A percentile compares a stretch with the other conserved stretches of the same genome.
These are phyloP conservation scores for Hyla sarda DNA, from an alignment of 2,113 vertebrate species.

Conservation along the genomic window DNA sequence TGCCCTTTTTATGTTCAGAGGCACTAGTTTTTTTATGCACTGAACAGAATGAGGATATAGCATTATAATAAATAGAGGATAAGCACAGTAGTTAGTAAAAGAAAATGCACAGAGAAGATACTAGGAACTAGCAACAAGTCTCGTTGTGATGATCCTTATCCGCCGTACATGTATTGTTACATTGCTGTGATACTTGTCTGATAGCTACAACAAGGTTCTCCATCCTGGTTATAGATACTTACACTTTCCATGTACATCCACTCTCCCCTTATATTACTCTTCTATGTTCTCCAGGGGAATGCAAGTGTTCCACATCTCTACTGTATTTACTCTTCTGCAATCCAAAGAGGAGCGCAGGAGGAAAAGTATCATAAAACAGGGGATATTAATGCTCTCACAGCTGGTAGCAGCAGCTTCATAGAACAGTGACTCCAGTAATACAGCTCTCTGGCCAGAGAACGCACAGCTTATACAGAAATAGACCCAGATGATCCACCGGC, in stretches of 20 bases:
- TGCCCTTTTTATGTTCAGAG: background rate
- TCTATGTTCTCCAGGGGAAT: background rate
- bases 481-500: too few species aligned
- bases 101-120: background rate
- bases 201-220: background rate
- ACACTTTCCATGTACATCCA: background rate
- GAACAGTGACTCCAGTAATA: conserved; percentile 18
- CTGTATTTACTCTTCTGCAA: conserved; percentile 13
- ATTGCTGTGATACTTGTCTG: background rate
- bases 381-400: conserved; percentile 26
- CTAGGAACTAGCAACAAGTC: background rate
- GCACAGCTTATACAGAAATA: background rate
- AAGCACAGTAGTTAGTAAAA: background rate
- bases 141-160: background rate
- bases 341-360: conserved; percentile 6
- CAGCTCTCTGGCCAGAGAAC: background rate
- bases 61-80: background rate
- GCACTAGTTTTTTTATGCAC: conserved; percentile 6
- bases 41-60: conserved; percentile 8
- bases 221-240: background rate
- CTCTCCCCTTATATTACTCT: background rate
- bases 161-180: background rate
- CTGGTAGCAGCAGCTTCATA: background rate
- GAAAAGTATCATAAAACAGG: conserved; percentile 23
- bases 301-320: conserved; percentile 7